Percentiles rank a stretch among this genome's conserved stretches.
Evolutionary conservation across 2,888 invertebrate species (phyloP).

Genomic region (Chamaedrilus cognettii): DNA sequence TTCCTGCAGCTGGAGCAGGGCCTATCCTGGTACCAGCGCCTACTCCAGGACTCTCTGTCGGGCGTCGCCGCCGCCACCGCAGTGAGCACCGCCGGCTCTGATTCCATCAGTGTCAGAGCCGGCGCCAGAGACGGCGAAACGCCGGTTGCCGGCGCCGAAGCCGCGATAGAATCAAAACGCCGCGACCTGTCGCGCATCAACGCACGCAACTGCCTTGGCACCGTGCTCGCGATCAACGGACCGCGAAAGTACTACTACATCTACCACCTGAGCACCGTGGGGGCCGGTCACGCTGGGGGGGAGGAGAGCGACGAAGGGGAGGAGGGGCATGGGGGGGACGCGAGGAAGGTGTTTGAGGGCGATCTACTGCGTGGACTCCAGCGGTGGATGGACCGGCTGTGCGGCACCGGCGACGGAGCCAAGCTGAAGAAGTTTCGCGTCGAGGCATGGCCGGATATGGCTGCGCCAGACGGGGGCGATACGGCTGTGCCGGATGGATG

Average conservation of each 20-base stretch:
- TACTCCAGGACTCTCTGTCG: constrained; percentile 67
- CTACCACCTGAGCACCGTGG: constrained; percentile 69
- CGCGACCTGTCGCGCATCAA: constrained; percentile 81
- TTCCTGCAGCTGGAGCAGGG: constrained; percentile 91
- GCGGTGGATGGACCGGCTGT: constrained; percentile 95
- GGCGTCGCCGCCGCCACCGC: neutral
- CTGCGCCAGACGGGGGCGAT: no score
- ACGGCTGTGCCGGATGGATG: no score
- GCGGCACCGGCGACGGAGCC: constrained; percentile 71
- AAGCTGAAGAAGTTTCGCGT: constrained; percentile 93
- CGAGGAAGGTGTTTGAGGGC: constrained; percentile 41
- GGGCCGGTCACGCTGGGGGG: neutral
- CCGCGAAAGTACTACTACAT: constrained; percentile 98
- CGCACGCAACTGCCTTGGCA: constrained; percentile 76
- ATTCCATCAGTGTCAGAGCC: neutral
- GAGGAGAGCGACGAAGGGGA: constrained; percentile 18
- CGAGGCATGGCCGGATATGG: constrained; percentile 84
- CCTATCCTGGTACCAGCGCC: constrained; percentile 88
- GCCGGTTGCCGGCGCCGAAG: constrained; percentile 57
- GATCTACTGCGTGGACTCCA: constrained; percentile 75
- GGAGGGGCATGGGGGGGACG: constrained; percentile 35
- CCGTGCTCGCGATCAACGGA: constrained; percentile 90
- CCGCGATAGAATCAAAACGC: constrained; percentile 68
- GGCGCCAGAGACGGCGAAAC: neutral
- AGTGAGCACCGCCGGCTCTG: neutral